Conservation (phyloP, 2,113 vertebrate genomes). For the Ahaetulla prasina region DNA sequence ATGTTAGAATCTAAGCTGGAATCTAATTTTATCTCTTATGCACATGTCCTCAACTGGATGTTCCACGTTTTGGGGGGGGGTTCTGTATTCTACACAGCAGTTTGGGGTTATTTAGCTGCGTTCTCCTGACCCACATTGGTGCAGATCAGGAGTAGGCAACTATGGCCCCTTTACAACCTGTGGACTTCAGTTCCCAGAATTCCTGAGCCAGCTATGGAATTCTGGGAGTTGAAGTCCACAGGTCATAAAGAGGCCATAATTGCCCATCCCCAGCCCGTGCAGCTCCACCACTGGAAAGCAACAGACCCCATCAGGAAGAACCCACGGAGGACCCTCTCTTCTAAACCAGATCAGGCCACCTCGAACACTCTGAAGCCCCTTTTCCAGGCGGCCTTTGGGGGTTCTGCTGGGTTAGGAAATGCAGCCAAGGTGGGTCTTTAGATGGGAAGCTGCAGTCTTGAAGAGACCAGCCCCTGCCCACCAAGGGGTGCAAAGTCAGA, state of each 20-base stretch:
- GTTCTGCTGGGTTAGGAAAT: no score
- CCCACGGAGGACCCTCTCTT: no score
- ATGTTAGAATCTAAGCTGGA: not conserved
- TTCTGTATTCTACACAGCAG: not conserved
- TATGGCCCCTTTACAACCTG: not conserved
- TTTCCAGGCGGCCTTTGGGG: no score
- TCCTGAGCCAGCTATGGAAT: not conserved
- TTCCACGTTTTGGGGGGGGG: not conserved
- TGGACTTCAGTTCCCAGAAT: not conserved
- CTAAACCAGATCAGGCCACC: no score
- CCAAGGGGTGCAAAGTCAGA: no score
- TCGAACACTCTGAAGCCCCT: no score
- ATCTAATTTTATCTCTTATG: not conserved
- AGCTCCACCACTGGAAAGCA: not conserved
- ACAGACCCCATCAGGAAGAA: not conserved
- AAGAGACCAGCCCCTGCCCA: not conserved
- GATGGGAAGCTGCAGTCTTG: no score
- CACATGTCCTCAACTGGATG: not conserved
- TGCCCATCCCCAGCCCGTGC: no score
- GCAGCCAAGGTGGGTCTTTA: no score
- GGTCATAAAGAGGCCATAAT: not conserved
- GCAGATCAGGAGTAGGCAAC: not conserved
- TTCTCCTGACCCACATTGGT: not conserved
- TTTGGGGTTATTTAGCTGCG: not conserved
- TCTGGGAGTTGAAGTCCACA: not conserved